phyloP scores from a whole-genome alignment of 2,888 invertebrate genomes.

The Trichacis sp. region DNA sequence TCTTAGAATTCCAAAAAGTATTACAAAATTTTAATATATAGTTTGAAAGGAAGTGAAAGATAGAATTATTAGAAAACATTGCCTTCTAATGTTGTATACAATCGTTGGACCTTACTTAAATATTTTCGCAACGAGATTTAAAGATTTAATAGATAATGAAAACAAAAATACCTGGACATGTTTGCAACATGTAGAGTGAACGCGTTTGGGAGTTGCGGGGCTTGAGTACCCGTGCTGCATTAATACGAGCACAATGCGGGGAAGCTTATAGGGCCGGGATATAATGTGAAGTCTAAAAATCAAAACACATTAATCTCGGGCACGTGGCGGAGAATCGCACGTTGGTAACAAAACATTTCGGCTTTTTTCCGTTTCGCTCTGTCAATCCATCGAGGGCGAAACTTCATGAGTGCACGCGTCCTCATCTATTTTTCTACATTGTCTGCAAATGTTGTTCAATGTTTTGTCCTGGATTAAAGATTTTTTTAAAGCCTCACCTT shows the following conservation, averaged over 20 bases:
- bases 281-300: constrained; percentile 67
- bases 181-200: constrained; percentile 28
- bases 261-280: constrained; percentile 53
- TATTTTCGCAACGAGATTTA: background rate
- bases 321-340: constrained; percentile 67
- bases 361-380: constrained; percentile 29
- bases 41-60: no score
- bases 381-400: constrained; percentile 16
- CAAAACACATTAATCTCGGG: constrained; percentile 68
- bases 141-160: constrained; percentile 3
- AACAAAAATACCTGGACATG: constrained; percentile 37
- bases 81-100: no score
- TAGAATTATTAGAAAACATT: no score
- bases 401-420: background rate
- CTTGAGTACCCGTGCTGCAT: constrained; percentile 39
- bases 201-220: constrained; percentile 30
- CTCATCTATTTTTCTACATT: constrained; percentile 28
- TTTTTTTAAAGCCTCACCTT: constrained; percentile 27
- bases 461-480: constrained; percentile 31
- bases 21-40: no score
- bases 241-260: constrained; percentile 49
- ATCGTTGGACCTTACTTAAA: background rate
- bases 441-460: constrained; percentile 33
- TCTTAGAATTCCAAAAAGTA: no score
- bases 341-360: constrained; percentile 57